A percentile compares a stretch with the other conserved stretches of the same genome.
These are phyloP conservation scores for Cheilosia scutellata DNA, from an alignment of 2,888 invertebrate genomes.

Conservation along the genomic window DNA sequence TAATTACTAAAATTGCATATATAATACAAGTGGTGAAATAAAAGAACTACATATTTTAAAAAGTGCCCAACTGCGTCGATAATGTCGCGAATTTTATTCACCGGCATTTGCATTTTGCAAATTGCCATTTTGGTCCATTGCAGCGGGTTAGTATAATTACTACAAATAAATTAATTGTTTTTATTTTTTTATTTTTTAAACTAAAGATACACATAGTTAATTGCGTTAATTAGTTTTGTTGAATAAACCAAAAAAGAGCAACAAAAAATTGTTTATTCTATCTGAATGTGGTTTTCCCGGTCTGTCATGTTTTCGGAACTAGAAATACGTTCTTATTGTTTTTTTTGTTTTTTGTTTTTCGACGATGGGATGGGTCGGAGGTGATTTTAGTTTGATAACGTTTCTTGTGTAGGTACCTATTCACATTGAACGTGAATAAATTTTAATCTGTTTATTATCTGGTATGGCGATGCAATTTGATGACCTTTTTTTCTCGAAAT, in stretches of 20 bases:
- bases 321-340: neutral
- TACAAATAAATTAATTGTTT: neutral
- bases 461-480: neutral
- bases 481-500: constrained; percentile 21
- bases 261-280: constrained; percentile 18
- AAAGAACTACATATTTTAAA: constrained; percentile 11
- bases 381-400: constrained; percentile 26
- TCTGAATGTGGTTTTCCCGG: constrained; percentile 53
- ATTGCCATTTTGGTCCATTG: constrained; percentile 63
- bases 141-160: constrained; percentile 62
- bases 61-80: constrained; percentile 17
- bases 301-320: constrained; percentile 37
- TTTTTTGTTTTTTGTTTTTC: neutral
- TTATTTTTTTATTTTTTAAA: neutral
- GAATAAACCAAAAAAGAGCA: neutral
- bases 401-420: neutral
- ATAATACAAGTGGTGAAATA: constrained; percentile 11
- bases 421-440: constrained; percentile 18
- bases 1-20: constrained; percentile 18
- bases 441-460: constrained; percentile 34
- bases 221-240: constrained; percentile 19
- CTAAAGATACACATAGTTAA: neutral
- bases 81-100: constrained; percentile 62
- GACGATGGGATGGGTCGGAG: constrained; percentile 14
- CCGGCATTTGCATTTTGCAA: constrained; percentile 66